A percentile compares a stretch with the other conserved stretches of the same genome.
phyloP scores from a whole-genome alignment of 2,113 vertebrate genomes.

The Hippolais icterina region DNA sequence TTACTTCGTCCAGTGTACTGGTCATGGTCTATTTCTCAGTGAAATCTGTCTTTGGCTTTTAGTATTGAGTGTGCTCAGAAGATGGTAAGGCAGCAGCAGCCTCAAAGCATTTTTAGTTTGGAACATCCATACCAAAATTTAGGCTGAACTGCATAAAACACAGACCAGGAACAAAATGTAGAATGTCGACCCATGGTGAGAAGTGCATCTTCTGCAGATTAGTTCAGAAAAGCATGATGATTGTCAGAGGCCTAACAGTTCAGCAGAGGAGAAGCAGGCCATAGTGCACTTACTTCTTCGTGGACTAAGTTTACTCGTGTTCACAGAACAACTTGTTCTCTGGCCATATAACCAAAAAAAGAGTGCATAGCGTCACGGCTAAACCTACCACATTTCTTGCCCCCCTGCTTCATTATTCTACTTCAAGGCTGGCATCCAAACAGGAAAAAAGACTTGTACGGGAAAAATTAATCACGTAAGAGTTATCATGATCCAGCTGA shows the following conservation, averaged over 20 bases:
- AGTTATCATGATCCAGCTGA: not conserved
- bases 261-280: not conserved
- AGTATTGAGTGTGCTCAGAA: not conserved
- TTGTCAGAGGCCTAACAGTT: not conserved
- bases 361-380: not conserved
- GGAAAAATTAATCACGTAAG: not conserved
- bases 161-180: not conserved
- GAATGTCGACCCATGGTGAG: not conserved
- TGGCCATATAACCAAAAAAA: not conserved
- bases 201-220: not conserved
- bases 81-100: not conserved
- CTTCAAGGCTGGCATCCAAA: not conserved
- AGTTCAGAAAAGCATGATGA: not conserved
- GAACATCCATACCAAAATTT: not conserved
- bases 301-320: rapidly evolving
- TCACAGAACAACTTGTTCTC: not conserved
- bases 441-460: not conserved
- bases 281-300: not conserved
- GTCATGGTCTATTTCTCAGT: not conserved
- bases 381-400: not conserved
- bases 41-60: not conserved
- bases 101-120: not conserved
- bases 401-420: not conserved
- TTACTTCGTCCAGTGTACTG: rapidly evolving
- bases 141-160: not conserved